Base-by-base conservation (phyloP, 2,888 invertebrate genomes). In the Andrena haemorrhoa region DNA sequence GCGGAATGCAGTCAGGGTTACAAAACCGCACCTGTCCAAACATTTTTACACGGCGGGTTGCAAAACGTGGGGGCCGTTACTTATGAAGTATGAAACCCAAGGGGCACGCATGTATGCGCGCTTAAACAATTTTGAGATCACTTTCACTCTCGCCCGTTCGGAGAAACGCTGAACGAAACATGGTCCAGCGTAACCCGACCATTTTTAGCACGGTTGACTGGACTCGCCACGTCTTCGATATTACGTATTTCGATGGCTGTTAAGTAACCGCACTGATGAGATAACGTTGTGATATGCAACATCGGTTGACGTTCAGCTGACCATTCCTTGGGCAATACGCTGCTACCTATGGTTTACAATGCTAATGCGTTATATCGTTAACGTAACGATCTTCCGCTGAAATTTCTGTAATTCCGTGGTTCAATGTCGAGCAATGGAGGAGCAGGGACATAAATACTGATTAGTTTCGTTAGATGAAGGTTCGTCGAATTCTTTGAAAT, bases 111-210 rank as follows among this genome's bases (percentile, higher is more conserved):
- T 31, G 26, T 73, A 61, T 41, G 60, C 64, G 56, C 60, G 53
- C 75, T 63, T 88, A 87, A 79, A 84, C 89, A 89, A 90, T 93
- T 92, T 92, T 90, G 77, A 92, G 92, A 93, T 92, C 90, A 93
- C 93, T 93, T 93, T 93, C 93, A 93, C 93, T 91, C 90, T 88
- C 88, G 90, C 56, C 41, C 79, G 74, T 61, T 70, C 26, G 56
- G 86, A 74, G 84, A 85, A 86, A 89, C 87, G 88, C 89, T 89
- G 89, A 77, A 89, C 85, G 88, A 89, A 35, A 68, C 56, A 63
- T 29, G 71, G 63, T 66, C 75, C 65, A 75, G 23, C 16, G 51
- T 66, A 58, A 8, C 66, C 63, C 56, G n/a, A 51, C 26, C 60
- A 70, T 83, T 83, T 83, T 83, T 68, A 68, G 69, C 63, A 35